Conservation (phyloP, 2,888 invertebrate species). For the Eupithecia dodoneata region DNA sequence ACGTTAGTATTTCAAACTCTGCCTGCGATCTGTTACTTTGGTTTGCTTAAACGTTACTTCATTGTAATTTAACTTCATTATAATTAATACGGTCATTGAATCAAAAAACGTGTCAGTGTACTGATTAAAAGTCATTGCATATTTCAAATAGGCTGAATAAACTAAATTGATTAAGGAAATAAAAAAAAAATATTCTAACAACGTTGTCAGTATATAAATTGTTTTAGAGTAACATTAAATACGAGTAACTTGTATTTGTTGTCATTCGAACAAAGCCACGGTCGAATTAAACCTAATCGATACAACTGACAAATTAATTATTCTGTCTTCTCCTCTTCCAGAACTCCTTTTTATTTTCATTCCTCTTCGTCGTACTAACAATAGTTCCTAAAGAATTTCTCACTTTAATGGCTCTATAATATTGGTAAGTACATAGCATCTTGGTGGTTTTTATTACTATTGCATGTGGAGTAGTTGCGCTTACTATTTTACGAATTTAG, state of each 20-base stretch:
- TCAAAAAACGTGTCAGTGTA: neutral
- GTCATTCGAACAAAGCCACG: neutral
- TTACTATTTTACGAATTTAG: constrained; percentile 10
- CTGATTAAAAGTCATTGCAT: neutral
- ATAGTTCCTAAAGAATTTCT: neutral
- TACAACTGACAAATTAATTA: neutral
- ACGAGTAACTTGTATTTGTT: neutral
- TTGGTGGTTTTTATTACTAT: constrained; percentile 13
- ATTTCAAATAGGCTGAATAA: neutral
- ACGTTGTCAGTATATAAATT: neutral
- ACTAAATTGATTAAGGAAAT: neutral
- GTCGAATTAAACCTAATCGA: neutral
- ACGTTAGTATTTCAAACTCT: constrained; percentile 27
- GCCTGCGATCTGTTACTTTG: constrained; percentile 11
- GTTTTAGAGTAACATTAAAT: neutral
- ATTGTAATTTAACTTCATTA: neutral
- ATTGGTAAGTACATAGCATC: constrained; percentile 8
- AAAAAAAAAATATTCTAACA: no score
- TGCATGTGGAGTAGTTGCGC: constrained; percentile 25
- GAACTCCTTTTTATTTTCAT: neutral
- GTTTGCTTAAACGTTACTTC: neutral
- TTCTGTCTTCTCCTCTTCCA: neutral
- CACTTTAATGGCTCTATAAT: neutral
- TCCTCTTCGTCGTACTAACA: constrained; percentile 4
- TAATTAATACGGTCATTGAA: neutral